Evolutionary conservation across 2,888 invertebrate species (phyloP).

Genomic region (Aspidiotus rigidus): DNA sequence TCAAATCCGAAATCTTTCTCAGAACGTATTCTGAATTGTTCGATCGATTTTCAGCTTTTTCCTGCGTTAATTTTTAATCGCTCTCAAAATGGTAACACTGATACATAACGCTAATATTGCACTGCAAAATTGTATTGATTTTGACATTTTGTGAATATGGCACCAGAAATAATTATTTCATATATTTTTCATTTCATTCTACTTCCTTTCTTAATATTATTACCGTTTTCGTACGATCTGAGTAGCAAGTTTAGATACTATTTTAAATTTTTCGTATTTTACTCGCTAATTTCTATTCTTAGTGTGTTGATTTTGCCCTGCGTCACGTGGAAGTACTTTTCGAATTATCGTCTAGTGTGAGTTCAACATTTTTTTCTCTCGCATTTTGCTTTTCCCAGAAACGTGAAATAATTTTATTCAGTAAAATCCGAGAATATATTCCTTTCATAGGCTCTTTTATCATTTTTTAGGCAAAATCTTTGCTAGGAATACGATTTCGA

Average conservation of each 20-base stretch:
- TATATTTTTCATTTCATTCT: conserved; percentile 18
- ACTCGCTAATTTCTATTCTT: conserved; percentile 5
- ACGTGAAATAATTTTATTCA: no score
- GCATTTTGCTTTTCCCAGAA: background rate
- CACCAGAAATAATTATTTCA: conserved; percentile 14
- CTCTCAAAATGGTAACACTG: conserved; percentile 14
- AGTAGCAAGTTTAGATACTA: conserved; percentile 24
- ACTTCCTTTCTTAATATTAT: conserved; percentile 17
- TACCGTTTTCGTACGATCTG: conserved; percentile 27
- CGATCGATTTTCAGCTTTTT: no score
- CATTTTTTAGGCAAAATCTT: no score
- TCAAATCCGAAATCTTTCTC: no score
- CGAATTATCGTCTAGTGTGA: conserved; percentile 7
- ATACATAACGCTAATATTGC: background rate
- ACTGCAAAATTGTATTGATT: no score
- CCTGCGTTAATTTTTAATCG: no score
- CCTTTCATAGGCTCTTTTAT: no score
- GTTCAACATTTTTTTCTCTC: background rate
- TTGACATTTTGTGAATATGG: conserved; percentile 15
- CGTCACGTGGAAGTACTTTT: background rate
- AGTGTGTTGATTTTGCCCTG: conserved; percentile 9
- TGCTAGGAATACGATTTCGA: no score
- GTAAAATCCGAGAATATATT: no score
- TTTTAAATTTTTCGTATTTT: conserved; percentile 24
- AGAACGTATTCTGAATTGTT: no score